Base-by-base conservation (phyloP, 2,113 vertebrate species). In the Myotis davidii region DNA sequence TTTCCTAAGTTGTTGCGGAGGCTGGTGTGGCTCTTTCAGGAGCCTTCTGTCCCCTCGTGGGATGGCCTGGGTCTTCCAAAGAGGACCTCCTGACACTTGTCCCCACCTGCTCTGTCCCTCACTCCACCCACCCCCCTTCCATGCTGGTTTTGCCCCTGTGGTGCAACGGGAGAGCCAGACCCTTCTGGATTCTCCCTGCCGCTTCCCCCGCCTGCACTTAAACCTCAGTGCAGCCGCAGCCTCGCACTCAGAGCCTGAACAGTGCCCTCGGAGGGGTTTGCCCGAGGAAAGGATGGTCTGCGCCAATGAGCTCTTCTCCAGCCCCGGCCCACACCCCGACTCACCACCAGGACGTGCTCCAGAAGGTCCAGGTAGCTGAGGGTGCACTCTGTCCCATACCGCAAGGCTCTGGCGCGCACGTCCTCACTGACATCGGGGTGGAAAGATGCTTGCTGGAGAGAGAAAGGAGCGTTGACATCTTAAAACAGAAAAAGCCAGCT, bases 321-420 rank as follows among this genome's bases (percentile, higher is more conserved):
- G 50, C 17, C 50, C 37, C 0, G 0, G 5, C 27, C 59, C 45
- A 29, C 0, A 0, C 14, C 39, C 25, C 39, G 90, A 48, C 98
- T 98, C 69, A 99, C 99, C 99, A 99, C 98, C 42, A 99, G 98
- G 39, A 99, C 99, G 0, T 99, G 99, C 94, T 99, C 99, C 91
- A 99, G 98, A 94, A 99, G 99, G 73, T 99, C 99, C 96, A 99
- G 48, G 97, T 99, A 99, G 73, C 99, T 99, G 5, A 98, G 96
- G n/a, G 99, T 99, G 96, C 99, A 99, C 97, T 99, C 99, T 0
- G 98, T 99, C 50, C 99, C 99, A 0, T 99, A 99, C 90, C 98
- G 98, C 97, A 99, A 97, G 1, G 99, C 99, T 97, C 99, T 98
- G 74, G 92, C 97, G 77, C 99, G 98, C 61, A 99, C 98, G 16